These are phyloP conservation scores for Cremastinae sp. DNA, from an alignment of 2,888 invertebrate genomes.

Conservation along the genomic window DNA sequence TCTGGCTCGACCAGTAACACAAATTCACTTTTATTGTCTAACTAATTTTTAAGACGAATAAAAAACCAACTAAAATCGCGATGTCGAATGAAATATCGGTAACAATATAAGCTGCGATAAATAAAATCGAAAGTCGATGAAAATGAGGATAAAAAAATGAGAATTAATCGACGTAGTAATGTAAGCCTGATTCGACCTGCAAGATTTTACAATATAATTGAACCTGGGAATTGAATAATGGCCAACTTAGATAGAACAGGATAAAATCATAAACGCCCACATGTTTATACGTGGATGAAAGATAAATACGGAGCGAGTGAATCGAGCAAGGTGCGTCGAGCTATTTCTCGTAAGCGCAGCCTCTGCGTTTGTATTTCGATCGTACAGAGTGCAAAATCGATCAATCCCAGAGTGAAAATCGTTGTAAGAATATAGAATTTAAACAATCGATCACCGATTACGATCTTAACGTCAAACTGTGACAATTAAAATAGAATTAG, in stretches of 20 bases:
- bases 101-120: no score
- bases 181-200: slow-evolving; percentile 30
- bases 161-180: no score
- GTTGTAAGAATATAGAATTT: neutral
- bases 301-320: neutral
- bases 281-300: neutral
- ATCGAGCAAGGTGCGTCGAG: slow-evolving; percentile 42
- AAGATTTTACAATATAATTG: slow-evolving; percentile 43
- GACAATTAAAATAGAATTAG: slow-evolving; percentile 48
- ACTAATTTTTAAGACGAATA: no score
- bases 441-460: slow-evolving; percentile 52
- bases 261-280: slow-evolving; percentile 45
- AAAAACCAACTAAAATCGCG: no score
- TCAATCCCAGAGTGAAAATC: neutral
- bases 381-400: neutral
- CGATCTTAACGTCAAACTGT: slow-evolving; percentile 44
- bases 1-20: no score
- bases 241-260: slow-evolving; percentile 40
- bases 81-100: no score
- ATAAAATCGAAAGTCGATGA: neutral
- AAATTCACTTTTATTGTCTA: no score
- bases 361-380: slow-evolving; percentile 14
- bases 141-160: slow-evolving; percentile 1
- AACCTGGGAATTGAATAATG: slow-evolving; percentile 39
- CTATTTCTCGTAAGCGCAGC: slow-evolving; percentile 5